phyloP scores from a whole-genome alignment of 2,113 vertebrate genomes.

The Strigops habroptila region DNA sequence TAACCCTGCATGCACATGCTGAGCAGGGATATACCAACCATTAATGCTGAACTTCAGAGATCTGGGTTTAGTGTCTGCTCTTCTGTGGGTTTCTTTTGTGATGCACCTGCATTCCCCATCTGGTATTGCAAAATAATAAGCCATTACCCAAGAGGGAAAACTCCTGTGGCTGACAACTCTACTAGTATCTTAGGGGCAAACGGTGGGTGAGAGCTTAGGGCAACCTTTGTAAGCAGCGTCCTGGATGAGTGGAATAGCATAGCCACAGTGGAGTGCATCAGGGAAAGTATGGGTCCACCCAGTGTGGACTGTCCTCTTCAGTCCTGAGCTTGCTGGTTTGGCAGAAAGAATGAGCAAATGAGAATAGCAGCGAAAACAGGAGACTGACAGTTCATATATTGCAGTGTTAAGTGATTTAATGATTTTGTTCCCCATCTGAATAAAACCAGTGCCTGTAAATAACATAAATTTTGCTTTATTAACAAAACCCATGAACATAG shows the following conservation, averaged over 20 bases:
- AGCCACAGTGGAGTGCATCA: background rate
- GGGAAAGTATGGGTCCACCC: rapidly evolving
- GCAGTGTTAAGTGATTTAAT: background rate
- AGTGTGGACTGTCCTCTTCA: background rate
- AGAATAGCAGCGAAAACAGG: background rate
- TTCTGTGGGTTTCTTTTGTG: background rate
- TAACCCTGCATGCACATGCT: rapidly evolving
- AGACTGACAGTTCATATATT: background rate
- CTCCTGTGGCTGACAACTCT: background rate
- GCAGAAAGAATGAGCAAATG: background rate
- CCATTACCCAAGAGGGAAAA: background rate
- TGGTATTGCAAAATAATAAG: background rate
- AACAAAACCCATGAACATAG: background rate
- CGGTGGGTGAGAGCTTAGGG: background rate
- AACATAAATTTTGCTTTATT: background rate
- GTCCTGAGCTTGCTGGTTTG: background rate
- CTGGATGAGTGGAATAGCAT: no score
- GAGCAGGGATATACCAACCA: background rate
- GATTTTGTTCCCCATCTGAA: background rate
- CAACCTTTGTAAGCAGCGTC: background rate
- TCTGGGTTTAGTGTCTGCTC: background rate
- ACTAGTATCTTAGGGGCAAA: background rate
- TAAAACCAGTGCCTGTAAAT: background rate
- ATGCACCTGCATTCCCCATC: background rate
- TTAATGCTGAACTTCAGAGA: background rate